phyloP scores from a whole-genome alignment of 2,113 vertebrate species.

The Pardalotus punctatus region DNA sequence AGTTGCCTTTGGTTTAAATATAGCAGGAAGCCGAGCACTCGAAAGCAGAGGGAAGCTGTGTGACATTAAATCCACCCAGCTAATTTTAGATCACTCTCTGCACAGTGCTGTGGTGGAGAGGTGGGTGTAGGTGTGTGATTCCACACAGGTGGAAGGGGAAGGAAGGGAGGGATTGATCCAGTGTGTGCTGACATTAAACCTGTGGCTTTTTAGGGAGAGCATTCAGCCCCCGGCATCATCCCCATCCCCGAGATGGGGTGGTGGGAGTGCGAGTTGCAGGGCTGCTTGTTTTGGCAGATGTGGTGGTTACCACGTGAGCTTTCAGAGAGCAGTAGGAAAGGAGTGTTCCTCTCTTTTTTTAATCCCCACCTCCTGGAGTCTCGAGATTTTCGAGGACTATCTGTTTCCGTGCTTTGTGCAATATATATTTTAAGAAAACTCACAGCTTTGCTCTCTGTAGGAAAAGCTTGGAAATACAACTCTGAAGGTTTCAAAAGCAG shows the following conservation, averaged over 20 bases:
- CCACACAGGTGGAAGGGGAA: not conserved
- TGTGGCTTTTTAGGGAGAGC: not conserved
- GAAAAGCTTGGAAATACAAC: not conserved
- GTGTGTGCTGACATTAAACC: not conserved
- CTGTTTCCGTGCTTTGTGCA: not conserved
- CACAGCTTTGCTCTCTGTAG: not conserved
- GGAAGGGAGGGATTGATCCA: not conserved
- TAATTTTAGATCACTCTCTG: slow-evolving; percentile 20
- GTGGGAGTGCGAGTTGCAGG: not conserved
- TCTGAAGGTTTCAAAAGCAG: not conserved
- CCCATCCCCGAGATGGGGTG: not conserved
- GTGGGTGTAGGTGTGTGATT: not conserved
- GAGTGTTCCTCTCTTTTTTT: not conserved
- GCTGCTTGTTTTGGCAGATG: not conserved
- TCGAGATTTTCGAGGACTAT: not conserved
- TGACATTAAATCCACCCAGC: not conserved
- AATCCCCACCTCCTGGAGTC: not conserved
- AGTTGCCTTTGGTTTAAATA: slow-evolving; percentile 42
- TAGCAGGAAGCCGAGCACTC: slow-evolving; percentile 20
- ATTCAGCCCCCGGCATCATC: rapidly evolving
- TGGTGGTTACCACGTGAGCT: rapidly evolving
- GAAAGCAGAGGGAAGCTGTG: slow-evolving; percentile 35
- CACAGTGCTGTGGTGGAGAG: not conserved
- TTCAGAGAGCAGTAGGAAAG: not conserved
- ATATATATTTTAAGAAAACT: not conserved